Evolutionary conservation across 1,140 invertebrate genomes (phyloP), one percentile per base, ranked within the genome.

Genomic region (Lepidurus couesii): DNA sequence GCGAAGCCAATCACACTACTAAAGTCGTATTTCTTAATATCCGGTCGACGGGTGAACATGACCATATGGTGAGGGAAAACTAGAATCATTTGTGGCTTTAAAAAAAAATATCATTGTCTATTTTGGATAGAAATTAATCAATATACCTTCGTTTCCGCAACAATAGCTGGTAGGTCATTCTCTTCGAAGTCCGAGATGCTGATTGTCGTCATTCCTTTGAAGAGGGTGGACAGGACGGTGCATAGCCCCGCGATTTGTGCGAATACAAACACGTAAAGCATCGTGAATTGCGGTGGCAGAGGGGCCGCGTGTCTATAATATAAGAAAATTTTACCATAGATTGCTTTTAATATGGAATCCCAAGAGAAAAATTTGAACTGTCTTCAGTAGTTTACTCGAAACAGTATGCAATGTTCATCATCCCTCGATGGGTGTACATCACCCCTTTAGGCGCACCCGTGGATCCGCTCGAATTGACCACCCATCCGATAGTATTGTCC

Each of bases 381-480:
- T 65, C 21, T 21, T 65, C 4, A 34, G 4, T 34, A 34, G n/a
- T n/a, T 65, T 65, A 65, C 53, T 9, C 53, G 53, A 65, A 65
- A 65, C 16, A 65, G 3, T 65, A 65, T 0, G 53, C 53, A 16
- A 65, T 65, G 21, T n/a, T 13, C 11, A 77, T 42, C n/a, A 77
- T 45, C 9, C 53, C 53, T 1, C 24, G 11, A 42, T 77, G 76
- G 7, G 76, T 77, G 24, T 53, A 53, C 21, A 77, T 45, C 26
- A 77, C 76, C 13, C 76, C 76, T 65, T 77, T 77, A 7, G 76
- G 76, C 9, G 53, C n/a, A 44, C 76, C 76, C 9, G 76, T 77
- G 53, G 76, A 53, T 0, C 76, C 76, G 16, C 76, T 77, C 13
- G 76, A 77, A n/a, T 45, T 45, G 16, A 77, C 44, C 26, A 77